Evolutionary conservation across 2,113 vertebrate genomes (phyloP), one percentile per base, ranked within the genome.

Genomic region (Ptilorrhoa leucosticta): DNA sequence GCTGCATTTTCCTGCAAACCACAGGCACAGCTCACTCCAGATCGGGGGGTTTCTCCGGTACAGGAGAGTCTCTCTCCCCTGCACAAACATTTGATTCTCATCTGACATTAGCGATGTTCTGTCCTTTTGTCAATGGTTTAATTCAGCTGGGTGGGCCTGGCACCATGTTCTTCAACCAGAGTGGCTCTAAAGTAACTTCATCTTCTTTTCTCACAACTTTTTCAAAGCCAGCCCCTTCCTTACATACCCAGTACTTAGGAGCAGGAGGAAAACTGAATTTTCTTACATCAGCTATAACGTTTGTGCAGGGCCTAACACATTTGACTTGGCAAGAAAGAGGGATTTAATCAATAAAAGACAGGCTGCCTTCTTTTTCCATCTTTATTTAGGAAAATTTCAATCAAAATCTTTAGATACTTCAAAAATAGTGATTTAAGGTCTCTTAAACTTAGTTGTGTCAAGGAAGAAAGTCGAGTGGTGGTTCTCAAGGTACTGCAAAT

Each of bases 371-470:
- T 76, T 15, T 92, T 93, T 87, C 75, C 14, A 60, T 89, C 47
- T 96, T 92, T 94, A 96, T 95, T 94, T 64, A 81, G 13, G 22
- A 78, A 89, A 63, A 60, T 44, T 48, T 48, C 27, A 51, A 51
- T 24, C 27, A 60, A 76, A 90, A 56, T 33, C 14, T 70, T 42
- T 23, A 78, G 35, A 47, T 57, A 37, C 77, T 81, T 73, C 3
- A 18, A 81, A 90, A 80, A 27, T 0, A 61, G 54, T 39, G 13
- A 64, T 53, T 57, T 82, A 40, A 75, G 22, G 15, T 78, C 48
- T 89, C 63, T 31, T 42, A 68, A 86, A 28, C 56, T 66, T 58
- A 66, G 13, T 19, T 77, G 39, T 70, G 42, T 75, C 64, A 92
- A 88, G 54, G 71, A 94, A 80, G 60, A 73, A 89, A 82, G 53